Evolutionary conservation across 2,888 invertebrate species (phyloP).

Genomic region (Salticus scenicus): DNA sequence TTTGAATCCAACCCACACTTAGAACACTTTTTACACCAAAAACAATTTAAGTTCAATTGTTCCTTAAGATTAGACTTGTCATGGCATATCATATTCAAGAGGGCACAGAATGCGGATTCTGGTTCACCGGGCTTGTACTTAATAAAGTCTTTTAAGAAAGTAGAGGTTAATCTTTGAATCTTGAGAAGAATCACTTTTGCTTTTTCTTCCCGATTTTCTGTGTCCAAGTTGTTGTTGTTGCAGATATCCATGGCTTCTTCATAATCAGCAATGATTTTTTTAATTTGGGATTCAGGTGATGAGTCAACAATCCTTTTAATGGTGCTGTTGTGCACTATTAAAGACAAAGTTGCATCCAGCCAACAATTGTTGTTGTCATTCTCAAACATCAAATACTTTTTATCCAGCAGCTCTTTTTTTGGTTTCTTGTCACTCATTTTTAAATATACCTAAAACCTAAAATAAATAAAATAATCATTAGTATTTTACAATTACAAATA

Average conservation of each 20-base stretch:
- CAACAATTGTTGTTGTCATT: conserved; percentile 49
- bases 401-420: too few species aligned
- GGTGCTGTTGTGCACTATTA: conserved; percentile 35
- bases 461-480: too few species aligned
- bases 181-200: background rate
- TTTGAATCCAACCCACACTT: background rate
- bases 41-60: background rate
- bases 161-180: conserved; percentile 19
- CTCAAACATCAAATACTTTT: conserved; percentile 36
- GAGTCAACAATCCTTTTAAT: background rate
- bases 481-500: too few species aligned
- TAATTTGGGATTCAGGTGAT: background rate
- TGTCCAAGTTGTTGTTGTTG: background rate
- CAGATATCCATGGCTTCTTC: conserved; percentile 17
- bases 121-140: conserved; percentile 48
- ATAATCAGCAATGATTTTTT: conserved; percentile 10
- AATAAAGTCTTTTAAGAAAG: conserved; percentile 40
- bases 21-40: background rate
- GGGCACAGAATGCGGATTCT: conserved; percentile 43
- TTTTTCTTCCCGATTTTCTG: background rate
- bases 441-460: too few species aligned
- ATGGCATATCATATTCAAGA: conserved; percentile 32
- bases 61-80: background rate
- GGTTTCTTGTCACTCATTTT: too few species aligned
- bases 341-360: conserved; percentile 44